Evolutionary conservation across 1,140 invertebrate species (phyloP).

Genomic region (Pinna nobilis): DNA sequence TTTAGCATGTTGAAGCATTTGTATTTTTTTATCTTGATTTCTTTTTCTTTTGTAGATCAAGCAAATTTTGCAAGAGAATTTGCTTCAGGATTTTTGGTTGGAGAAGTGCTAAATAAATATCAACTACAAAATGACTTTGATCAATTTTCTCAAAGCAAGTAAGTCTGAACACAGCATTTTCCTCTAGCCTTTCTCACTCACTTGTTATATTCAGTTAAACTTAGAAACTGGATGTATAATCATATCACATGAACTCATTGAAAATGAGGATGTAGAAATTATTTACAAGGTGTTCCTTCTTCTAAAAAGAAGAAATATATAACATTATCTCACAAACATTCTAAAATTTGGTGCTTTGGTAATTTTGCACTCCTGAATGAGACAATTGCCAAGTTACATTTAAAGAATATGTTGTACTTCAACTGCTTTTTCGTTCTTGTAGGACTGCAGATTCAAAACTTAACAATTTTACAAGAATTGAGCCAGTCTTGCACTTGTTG

Average conservation of each 20-base stretch:
- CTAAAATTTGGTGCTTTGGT: too few species aligned
- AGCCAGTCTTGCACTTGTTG: slow-evolving; percentile 71
- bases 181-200: neutral
- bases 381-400: too few species aligned
- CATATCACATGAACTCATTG: too few species aligned
- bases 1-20: too few species aligned
- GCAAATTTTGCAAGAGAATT: slow-evolving; percentile 70
- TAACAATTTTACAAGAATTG: slow-evolving; percentile 74
- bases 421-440: slow-evolving; percentile 17
- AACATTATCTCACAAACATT: too few species aligned
- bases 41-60: slow-evolving; percentile 61
- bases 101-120: slow-evolving; percentile 74
- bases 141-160: slow-evolving; percentile 74
- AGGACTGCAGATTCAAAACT: slow-evolving; percentile 74
- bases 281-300: too few species aligned
- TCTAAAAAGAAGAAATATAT: too few species aligned
- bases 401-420: neutral
- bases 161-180: slow-evolving; percentile 34
- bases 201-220: neutral
- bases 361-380: too few species aligned
- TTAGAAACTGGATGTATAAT: neutral
- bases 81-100: slow-evolving; percentile 73
- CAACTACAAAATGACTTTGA: slow-evolving; percentile 75
- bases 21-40: too few species aligned
- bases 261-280: too few species aligned